A percentile compares a stretch with the other conserved stretches of the same genome.
phyloP scores from a whole-genome alignment of 1,140 invertebrate genomes.

The Temnothorax nylanderi region DNA sequence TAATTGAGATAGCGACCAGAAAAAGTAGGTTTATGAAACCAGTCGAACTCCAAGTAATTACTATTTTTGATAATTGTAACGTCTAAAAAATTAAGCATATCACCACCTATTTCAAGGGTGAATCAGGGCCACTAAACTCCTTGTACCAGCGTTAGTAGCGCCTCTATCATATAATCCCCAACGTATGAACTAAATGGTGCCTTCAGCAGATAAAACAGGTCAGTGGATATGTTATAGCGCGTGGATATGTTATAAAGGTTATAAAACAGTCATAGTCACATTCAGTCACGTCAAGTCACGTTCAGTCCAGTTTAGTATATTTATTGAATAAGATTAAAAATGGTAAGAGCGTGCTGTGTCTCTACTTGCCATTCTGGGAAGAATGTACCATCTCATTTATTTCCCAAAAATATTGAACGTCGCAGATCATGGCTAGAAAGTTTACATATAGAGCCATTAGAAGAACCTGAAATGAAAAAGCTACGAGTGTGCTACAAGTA shows the following conservation, averaged over 20 bases:
- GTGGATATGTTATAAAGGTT: too few species aligned
- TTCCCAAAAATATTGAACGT: neutral
- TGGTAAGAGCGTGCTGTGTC: slow-evolving; percentile 13
- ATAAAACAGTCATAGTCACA: too few species aligned
- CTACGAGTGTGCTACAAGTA: slow-evolving; percentile 5
- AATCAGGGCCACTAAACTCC: neutral
- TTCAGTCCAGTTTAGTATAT: too few species aligned
- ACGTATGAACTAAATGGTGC: neutral
- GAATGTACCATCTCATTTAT: neutral
- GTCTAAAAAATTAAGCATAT: too few species aligned
- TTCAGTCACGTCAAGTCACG: too few species aligned
- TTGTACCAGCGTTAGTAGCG: neutral
- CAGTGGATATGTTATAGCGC: too few species aligned
- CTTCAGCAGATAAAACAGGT: too few species aligned
- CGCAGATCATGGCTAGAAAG: neutral
- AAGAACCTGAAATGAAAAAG: neutral
- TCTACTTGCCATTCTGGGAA: neutral
- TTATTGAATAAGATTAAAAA: neutral
- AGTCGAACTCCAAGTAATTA: too few species aligned
- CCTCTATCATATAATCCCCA: neutral
- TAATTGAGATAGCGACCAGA: too few species aligned
- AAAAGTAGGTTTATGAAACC: too few species aligned
- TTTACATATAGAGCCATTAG: neutral
- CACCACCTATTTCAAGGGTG: too few species aligned
- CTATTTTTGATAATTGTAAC: too few species aligned